Base-by-base conservation (phyloP, 37 sponge, comb jelly and placozoan genomes). In the Chondrilla cf. caribensis region DNA sequence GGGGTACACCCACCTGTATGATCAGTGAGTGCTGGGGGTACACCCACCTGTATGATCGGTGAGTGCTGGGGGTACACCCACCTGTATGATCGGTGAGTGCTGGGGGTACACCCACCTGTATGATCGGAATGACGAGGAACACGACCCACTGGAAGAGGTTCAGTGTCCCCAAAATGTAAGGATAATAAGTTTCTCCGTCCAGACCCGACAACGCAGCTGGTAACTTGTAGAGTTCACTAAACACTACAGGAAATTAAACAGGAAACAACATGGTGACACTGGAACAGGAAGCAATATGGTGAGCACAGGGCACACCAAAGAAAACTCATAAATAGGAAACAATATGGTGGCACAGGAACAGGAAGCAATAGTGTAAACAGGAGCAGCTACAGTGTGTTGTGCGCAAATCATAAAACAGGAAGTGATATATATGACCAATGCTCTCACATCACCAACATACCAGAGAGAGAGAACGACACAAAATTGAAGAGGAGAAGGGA, bases 401-500 rank as follows among this genome's bases (percentile, higher is more conserved):
- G 17, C 57, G 17, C 17, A 19, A 11, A 54, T 14, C 51, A 47
- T 6, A 11, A 47, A 47, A 33, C 68, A 67, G 68, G 68, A 67
- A 67, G 68, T 67, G 4, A 6, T 54, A 54, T 54, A 17, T 17
- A n/a, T n/a, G n/a, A n/a, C n/a, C n/a, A n/a, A n/a, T n/a, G n/a
- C n/a, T n/a, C 84, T 87, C 42, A 91, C 91, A 87, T 43, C 68
- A n/a, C n/a, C n/a, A n/a, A n/a, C n/a, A n/a, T n/a, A n/a, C n/a
- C n/a, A n/a, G n/a, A 33, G 32, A 92, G 71, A 19, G 43, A 51
- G 5, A 54, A 39, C 0, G 38, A 67, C 38, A 92, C 28, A 39
- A 92, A 92, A 29, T 87, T 73, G 72, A 92, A 81, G 5, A 92
- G 40, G 14, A 85, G 47, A 0, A 88, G 31, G 18, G 89, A 65